Base-by-base conservation (phyloP, 2,113 vertebrate species). In the Pyrgilauda ruficollis region DNA sequence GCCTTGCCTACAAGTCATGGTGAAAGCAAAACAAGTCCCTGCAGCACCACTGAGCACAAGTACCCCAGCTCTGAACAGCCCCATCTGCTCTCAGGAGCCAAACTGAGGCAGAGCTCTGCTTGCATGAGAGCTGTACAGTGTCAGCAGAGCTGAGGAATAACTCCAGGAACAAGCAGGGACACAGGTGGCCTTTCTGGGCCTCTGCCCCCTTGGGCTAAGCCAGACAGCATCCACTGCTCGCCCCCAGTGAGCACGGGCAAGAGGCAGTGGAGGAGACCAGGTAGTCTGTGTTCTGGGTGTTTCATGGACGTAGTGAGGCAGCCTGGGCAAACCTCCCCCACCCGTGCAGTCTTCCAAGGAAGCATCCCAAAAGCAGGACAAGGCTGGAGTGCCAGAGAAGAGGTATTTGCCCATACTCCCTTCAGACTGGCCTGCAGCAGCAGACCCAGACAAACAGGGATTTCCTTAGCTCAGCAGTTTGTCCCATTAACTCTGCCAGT, bases 161-260 rank as follows among this genome's bases (percentile, higher is more conserved):
- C 24, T 37, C 7, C 1, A 56, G 78, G 56, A 84, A 59, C 18
- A 49, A 46, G 67, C 28, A 81, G 69, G 31, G 56, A 62, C 44
- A 35, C 6, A 61, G 10, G 3, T 0, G 0, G 39, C 28, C 39
- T 33, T 70, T 58, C 64, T 24, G 41, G 89, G 64, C 41, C 63
- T 64, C 55, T 64, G 18, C 13, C 15, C 11, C 20, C 50, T 11
- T 10, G 8, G 64, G 50, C 55, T 50, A 63, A 55, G 43, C 39
- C 37, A n/a, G 46, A 24, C 72, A 91, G 53, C 16, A 52, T 7
- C 50, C 8, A 1, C 1, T 66, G 64, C 55, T 58, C n/a, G 11
- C 30, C 41, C 28, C 17, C 0, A 0, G 66, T 10, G 15, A 69
- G 64, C 26, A 49, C 0, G 0, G 37, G 37, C n/a, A 62, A 67